phyloP scores from a whole-genome alignment of 2,888 invertebrate species.

The Euspilapteryx auroguttella region DNA sequence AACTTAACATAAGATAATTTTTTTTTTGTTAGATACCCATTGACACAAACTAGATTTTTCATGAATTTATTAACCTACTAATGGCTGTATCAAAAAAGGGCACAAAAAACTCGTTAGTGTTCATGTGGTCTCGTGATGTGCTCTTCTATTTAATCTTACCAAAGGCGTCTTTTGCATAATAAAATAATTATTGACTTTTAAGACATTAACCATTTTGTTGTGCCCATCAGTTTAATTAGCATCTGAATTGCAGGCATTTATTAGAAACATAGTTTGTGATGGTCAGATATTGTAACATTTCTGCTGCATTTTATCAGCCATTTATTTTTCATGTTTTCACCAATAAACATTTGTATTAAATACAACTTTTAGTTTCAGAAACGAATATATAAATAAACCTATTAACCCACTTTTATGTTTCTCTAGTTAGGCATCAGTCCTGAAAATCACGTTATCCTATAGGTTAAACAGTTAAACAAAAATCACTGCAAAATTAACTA shows the following conservation, averaged over 20 bases:
- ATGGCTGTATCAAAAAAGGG: slow-evolving; percentile 52
- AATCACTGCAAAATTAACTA: no score
- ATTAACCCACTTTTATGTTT: slow-evolving; percentile 48
- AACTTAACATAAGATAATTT: slow-evolving; percentile 33
- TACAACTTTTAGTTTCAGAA: slow-evolving; percentile 61
- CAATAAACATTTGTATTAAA: slow-evolving; percentile 63
- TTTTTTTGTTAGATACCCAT: slow-evolving; percentile 39
- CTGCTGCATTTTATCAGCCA: slow-evolving; percentile 62
- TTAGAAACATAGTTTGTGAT: slow-evolving; percentile 57
- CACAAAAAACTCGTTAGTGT: slow-evolving; percentile 58
- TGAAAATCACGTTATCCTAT: no score
- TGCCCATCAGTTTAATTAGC: slow-evolving; percentile 45
- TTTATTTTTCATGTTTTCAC: slow-evolving; percentile 63
- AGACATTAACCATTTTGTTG: slow-evolving; percentile 58
- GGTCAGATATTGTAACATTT: slow-evolving; percentile 59
- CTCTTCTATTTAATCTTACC: slow-evolving; percentile 34
- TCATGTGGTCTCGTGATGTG: slow-evolving; percentile 44
- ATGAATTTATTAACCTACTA: slow-evolving; percentile 26
- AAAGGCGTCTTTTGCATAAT: no score
- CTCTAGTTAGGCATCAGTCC: no score
- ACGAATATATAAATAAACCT: slow-evolving; percentile 56
- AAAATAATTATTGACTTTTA: slow-evolving; percentile 26
- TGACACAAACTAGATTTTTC: slow-evolving; percentile 32
- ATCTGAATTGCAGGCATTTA: slow-evolving; percentile 59
- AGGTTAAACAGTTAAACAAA: no score